phyloP scores from a whole-genome alignment of 2,797 vertebrate species.

The Gila robusta region DNA sequence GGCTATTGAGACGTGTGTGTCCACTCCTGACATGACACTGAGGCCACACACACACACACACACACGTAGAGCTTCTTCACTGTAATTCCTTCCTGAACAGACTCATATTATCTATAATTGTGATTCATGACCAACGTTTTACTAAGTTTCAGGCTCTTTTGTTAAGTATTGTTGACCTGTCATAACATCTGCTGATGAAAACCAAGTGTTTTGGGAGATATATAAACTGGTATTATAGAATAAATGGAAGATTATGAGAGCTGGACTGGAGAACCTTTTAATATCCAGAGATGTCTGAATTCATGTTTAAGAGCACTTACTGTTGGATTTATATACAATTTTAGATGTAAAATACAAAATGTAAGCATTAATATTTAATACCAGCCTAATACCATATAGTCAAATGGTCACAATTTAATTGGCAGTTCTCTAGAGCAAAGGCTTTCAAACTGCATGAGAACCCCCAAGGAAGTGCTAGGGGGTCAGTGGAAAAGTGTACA shows the following conservation, averaged over 20 bases:
- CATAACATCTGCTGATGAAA: conserved; percentile 2
- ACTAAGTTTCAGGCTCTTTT: background rate
- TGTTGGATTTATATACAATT: conserved; percentile 73
- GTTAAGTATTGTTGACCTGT: background rate
- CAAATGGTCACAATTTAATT: conserved; percentile 78
- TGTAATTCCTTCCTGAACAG: conserved; percentile 1
- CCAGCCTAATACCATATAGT: conserved; percentile 77
- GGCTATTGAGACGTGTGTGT: conserved; percentile 36
- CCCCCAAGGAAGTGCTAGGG: no score
- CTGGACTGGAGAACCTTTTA: conserved; percentile 21
- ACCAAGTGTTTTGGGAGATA: conserved; percentile 1
- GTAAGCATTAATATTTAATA: conserved; percentile 83
- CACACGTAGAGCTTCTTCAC: background rate
- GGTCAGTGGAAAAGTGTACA: no score
- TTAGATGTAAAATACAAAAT: conserved; percentile 79
- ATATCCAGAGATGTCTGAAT: conserved; percentile 64
- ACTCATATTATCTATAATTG: conserved; percentile 16
- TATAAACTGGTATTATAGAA: background rate
- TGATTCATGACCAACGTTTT: background rate
- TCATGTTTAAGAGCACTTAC: conserved; percentile 77
- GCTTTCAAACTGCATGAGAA: background rate
- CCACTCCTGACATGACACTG: conserved; percentile 6
- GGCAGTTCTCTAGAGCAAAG: conserved; percentile 59
- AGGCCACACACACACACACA: no score
- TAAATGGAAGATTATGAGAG: conserved; percentile 5